These are phyloP conservation scores for Rhopalosiphum maidis DNA, from an alignment of 1,140 invertebrate species.

Conservation along the genomic window DNA sequence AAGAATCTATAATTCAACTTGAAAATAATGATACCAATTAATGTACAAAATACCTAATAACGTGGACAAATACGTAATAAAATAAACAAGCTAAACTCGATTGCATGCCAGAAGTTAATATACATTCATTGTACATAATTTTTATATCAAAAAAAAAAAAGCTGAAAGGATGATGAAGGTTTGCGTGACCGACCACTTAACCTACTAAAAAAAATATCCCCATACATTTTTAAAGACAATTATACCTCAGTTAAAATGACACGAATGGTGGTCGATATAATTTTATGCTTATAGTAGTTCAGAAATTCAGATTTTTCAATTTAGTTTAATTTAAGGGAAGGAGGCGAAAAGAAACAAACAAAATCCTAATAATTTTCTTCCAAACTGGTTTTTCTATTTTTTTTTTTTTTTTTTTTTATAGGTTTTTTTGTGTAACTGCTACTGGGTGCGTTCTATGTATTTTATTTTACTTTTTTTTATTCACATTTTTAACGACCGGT, in stretches of 20 bases:
- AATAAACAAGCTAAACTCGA: slow-evolving; percentile 28
- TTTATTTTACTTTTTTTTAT: slow-evolving; percentile 56
- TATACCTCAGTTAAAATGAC: slow-evolving; percentile 33
- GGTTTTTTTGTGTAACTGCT: slow-evolving; percentile 49
- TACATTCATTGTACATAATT: slow-evolving; percentile 6
- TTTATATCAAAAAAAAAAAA: background rate
- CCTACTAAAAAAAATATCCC: slow-evolving; percentile 39
- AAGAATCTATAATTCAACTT: background rate
- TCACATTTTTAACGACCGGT: slow-evolving; percentile 55
- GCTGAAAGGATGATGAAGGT: background rate
- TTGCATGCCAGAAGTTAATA: background rate
- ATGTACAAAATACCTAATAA: background rate
- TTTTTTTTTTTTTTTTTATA: slow-evolving; percentile 20
- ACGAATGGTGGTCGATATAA: slow-evolving; percentile 53
- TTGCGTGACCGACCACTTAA: slow-evolving; percentile 52
- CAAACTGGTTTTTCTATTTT: slow-evolving; percentile 53
- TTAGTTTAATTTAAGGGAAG: slow-evolving; percentile 37
- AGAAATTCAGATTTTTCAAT: slow-evolving; percentile 55
- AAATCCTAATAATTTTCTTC: slow-evolving; percentile 45
- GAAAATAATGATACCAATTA: background rate
- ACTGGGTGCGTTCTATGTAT: slow-evolving; percentile 55
- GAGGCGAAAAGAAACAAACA: slow-evolving; percentile 19
- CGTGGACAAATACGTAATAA: slow-evolving; percentile 28
- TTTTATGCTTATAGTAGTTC: slow-evolving; percentile 35
- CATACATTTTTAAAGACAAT: slow-evolving; percentile 56